Base-by-base conservation (phyloP, 2,113 vertebrate genomes). In the Plecotus auritus region DNA sequence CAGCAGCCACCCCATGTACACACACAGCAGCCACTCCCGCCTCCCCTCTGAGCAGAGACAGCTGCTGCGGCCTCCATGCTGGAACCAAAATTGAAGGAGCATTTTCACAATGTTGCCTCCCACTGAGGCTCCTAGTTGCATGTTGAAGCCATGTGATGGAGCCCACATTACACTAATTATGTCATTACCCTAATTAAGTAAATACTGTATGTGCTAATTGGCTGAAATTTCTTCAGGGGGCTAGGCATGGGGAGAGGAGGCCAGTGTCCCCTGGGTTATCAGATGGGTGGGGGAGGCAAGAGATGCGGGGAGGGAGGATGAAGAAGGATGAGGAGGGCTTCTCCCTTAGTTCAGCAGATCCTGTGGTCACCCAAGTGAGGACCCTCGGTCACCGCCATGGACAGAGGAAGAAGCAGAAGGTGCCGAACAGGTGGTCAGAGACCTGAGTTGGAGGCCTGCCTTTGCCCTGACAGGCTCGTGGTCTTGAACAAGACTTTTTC, bases 111-210 rank as follows among this genome's bases (percentile, higher is more conserved):
- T 89, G 90, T 93, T 32, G 78, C 87, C 92, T 97, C 97, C 94
- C 35, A 76, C 96, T 97, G 96, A 95, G 91, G 88, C 83, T 94
- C 93, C 92, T 97, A 98, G 97, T 96, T 97, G 96, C 88, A 96
- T 95, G 97, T 91, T 97, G 96, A 96, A 97, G 94, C 95, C 92
- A 90, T 95, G 96, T 84, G 74, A 97, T 90, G 72, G 88, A 97
- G 96, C 85, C 96, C 89, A 96, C 97, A 83, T 97, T 95, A 96
- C 95, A 94, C 97, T 97, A 97, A 98, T 97, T 97, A 97, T 97
- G 95, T 95, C 95, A 97, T 98, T 97, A 98, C 91, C 78, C 95
- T 97, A 98, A 98, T 98, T 95, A 97, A 97, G 95, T 97, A 97
- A 97, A 97, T 95, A 97, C 90, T 91, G 86, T 92, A 96, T 69